A percentile compares a stretch with the other conserved stretches of the same genome.
Conservation (phyloP, 2,797 vertebrate species). For the Natrix natrix region DNA sequence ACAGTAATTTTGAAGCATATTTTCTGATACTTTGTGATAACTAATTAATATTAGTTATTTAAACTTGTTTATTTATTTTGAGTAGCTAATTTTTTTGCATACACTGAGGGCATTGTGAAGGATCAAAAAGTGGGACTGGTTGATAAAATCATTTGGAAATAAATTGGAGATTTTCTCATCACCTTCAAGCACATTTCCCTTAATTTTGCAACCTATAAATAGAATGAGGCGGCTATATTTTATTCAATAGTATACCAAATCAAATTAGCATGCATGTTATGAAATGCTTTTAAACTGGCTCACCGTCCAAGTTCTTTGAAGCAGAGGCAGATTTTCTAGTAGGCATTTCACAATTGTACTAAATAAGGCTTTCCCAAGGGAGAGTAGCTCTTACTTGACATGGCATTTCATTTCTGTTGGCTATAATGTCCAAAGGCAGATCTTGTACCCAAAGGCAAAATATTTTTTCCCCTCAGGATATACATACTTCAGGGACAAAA, state of each 20-base stretch:
- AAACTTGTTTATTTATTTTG: background rate
- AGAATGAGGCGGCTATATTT: background rate
- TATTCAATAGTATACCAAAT: background rate
- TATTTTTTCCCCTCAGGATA: conserved; percentile 52
- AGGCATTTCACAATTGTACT: conserved; percentile 60
- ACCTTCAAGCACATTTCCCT: background rate
- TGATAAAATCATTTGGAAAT: background rate
- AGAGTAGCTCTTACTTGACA: conserved; percentile 45
- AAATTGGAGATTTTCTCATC: background rate
- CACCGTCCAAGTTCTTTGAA: conserved; percentile 76
- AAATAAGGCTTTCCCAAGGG: conserved; percentile 56
- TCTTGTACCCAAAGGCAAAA: conserved; percentile 52
- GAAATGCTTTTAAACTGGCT: conserved; percentile 62
- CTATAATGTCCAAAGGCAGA: conserved; percentile 42
- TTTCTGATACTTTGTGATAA: background rate
- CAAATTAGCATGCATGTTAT: background rate
- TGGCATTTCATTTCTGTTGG: conserved; percentile 36
- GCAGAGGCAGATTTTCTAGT: conserved; percentile 77
- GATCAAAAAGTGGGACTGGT: background rate
- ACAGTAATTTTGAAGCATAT: background rate
- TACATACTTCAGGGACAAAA: conserved; percentile 28
- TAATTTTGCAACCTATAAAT: background rate
- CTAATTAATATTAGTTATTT: background rate
- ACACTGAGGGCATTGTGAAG: background rate
- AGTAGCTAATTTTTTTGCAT: background rate